Evolutionary conservation across 1,140 invertebrate genomes (phyloP).

Genomic region (Pygmarrhopalites habei): DNA sequence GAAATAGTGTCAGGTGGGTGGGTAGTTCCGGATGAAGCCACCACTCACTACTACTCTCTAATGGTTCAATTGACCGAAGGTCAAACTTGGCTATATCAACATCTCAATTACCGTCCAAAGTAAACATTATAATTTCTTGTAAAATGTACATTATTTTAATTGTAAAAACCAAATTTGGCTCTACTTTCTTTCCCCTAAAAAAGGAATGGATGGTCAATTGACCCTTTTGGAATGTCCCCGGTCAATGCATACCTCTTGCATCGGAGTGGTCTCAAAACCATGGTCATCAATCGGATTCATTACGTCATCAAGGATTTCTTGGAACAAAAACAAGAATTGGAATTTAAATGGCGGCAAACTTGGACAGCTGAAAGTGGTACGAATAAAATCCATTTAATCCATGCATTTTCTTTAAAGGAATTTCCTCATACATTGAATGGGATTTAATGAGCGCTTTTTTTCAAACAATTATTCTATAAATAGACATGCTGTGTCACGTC

Average conservation of each 20-base stretch:
- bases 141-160: not conserved
- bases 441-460: not conserved
- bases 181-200: not conserved
- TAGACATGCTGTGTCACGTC: constrained; percentile 62
- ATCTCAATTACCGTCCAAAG: constrained; percentile 67
- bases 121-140: constrained; percentile 40
- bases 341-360: constrained; percentile 87
- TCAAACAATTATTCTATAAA: constrained; percentile 51
- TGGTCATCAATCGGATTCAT: constrained; percentile 88
- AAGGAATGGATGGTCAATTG: constrained; percentile 78
- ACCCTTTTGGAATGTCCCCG: constrained; percentile 87
- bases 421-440: not conserved
- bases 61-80: constrained; percentile 80
- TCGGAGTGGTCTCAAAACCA: constrained; percentile 71
- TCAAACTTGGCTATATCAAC: constrained; percentile 82
- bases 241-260: constrained; percentile 82
- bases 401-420: not conserved
- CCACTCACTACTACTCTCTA: constrained; percentile 54
- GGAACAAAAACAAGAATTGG: constrained; percentile 69
- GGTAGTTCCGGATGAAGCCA: constrained; percentile 61
- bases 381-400: not conserved
- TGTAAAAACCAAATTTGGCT: not conserved
- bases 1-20: constrained; percentile 59
- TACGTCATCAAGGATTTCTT: constrained; percentile 90
- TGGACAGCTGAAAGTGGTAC: constrained; percentile 53